Percentiles rank a stretch among this genome's conserved stretches.
Conservation (phyloP, 2,888 invertebrate species). For the Cremastobaeus sp. region DNA sequence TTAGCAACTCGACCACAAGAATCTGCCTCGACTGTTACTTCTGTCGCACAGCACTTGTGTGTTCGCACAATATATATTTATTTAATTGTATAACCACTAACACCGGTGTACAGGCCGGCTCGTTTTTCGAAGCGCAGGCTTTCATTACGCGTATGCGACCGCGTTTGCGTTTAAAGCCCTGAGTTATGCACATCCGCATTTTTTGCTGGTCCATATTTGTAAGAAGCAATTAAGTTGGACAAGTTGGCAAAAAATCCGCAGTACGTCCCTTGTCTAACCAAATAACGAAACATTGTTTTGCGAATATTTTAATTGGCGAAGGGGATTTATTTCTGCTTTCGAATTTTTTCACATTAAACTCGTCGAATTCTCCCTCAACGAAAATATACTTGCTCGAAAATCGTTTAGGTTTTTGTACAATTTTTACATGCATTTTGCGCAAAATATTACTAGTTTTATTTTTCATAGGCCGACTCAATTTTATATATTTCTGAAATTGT, state of each 20-base stretch:
- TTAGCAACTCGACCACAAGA: slow-evolving; percentile 75
- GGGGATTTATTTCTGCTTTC: too few relatives aligned
- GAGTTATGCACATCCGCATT: slow-evolving; percentile 75
- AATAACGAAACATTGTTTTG: too few relatives aligned
- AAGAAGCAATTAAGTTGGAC: slow-evolving; percentile 56
- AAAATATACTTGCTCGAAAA: too few relatives aligned
- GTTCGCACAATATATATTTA: slow-evolving; percentile 46
- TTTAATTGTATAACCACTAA: slow-evolving; percentile 37
- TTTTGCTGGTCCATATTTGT: slow-evolving; percentile 67
- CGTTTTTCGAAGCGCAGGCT: slow-evolving; percentile 72
- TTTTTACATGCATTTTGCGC: too few relatives aligned
- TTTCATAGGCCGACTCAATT: too few relatives aligned
- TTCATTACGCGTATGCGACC: slow-evolving; percentile 73
- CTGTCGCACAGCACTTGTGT: slow-evolving; percentile 40
- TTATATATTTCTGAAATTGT: too few relatives aligned
- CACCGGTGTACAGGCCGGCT: slow-evolving; percentile 50
- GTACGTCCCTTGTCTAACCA: too few relatives aligned
- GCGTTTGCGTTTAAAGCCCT: slow-evolving; percentile 74
- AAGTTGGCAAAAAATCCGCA: slow-evolving; percentile 12
- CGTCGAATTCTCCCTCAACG: too few relatives aligned
- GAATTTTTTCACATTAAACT: too few relatives aligned
- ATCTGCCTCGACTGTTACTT: slow-evolving; percentile 67
- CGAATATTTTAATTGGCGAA: too few relatives aligned
- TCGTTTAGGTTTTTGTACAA: too few relatives aligned
- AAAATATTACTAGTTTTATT: too few relatives aligned